These are phyloP conservation scores for Dendrolimus punctatus DNA, from an alignment of 1,140 invertebrate genomes.

Conservation along the genomic window DNA sequence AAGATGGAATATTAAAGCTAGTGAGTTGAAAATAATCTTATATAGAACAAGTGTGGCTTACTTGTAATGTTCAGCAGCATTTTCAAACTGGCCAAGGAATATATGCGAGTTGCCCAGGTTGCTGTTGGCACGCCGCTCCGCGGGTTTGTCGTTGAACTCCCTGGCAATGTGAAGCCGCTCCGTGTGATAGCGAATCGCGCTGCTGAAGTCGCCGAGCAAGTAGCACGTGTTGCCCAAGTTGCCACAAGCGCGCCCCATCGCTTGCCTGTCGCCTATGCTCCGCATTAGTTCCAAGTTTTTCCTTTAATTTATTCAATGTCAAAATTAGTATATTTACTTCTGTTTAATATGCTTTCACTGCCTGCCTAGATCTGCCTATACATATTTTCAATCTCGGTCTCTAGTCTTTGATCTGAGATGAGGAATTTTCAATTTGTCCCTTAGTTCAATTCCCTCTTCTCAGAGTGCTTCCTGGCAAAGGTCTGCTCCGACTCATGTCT, in stretches of 20 bases:
- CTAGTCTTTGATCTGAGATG: too few relatives aligned
- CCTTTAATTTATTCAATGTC: slow-evolving; percentile 65
- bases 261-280: slow-evolving; percentile 89
- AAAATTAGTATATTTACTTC: slow-evolving; percentile 7
- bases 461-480: too few relatives aligned
- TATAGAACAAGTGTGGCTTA: slow-evolving; percentile 56
- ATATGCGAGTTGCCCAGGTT: slow-evolving; percentile 98
- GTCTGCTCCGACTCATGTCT: too few relatives aligned
- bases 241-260: slow-evolving; percentile 95
- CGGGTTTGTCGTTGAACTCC: slow-evolving; percentile 95
- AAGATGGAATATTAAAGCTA: too few relatives aligned
- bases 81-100: slow-evolving; percentile 96
- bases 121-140: slow-evolving; percentile 94
- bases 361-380: too few relatives aligned
- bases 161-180: slow-evolving; percentile 94
- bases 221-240: slow-evolving; percentile 98
- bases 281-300: slow-evolving; percentile 92
- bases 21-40: too few relatives aligned
- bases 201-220: slow-evolving; percentile 91
- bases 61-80: slow-evolving; percentile 97
- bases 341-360: too few relatives aligned
- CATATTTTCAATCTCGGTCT: too few relatives aligned
- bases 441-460: too few relatives aligned
- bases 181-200: slow-evolving; percentile 91
- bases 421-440: too few relatives aligned